These are phyloP conservation scores for Anhinga anhinga DNA, from an alignment of 2,113 vertebrate species.

Conservation along the genomic window DNA sequence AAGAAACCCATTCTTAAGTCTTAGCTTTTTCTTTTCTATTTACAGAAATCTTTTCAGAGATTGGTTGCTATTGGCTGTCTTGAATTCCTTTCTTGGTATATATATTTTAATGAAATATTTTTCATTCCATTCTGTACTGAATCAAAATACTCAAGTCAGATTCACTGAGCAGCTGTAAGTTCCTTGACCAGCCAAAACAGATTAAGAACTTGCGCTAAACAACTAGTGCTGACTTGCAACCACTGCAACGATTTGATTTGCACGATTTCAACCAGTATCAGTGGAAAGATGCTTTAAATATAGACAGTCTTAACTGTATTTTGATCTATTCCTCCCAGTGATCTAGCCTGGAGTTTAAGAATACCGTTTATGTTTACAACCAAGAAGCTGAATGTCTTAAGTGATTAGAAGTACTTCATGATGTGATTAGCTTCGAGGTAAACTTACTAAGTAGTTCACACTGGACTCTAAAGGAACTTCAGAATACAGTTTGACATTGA, in stretches of 20 bases:
- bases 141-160: not conserved
- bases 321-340: not conserved
- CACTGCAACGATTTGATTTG: not conserved
- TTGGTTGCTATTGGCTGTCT: not conserved
- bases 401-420: not conserved
- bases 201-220: not conserved
- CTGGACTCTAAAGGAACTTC: not conserved
- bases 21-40: not conserved
- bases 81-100: not conserved
- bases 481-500: not conserved
- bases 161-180: not conserved
- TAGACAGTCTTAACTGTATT: not conserved
- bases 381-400: not conserved
- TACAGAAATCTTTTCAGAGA: not conserved
- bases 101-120: not conserved
- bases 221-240: not conserved
- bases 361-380: not conserved
- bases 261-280: not conserved
- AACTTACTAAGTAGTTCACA: not conserved
- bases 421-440: not conserved
- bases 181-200: not conserved
- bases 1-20: not conserved
- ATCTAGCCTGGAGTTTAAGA: not conserved
- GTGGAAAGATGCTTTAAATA: not conserved
- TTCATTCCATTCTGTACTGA: not conserved